Evolutionary conservation across 2,113 vertebrate genomes (phyloP), one percentile per base, ranked within the genome.

Genomic region (Hyperopisus bebe): DNA sequence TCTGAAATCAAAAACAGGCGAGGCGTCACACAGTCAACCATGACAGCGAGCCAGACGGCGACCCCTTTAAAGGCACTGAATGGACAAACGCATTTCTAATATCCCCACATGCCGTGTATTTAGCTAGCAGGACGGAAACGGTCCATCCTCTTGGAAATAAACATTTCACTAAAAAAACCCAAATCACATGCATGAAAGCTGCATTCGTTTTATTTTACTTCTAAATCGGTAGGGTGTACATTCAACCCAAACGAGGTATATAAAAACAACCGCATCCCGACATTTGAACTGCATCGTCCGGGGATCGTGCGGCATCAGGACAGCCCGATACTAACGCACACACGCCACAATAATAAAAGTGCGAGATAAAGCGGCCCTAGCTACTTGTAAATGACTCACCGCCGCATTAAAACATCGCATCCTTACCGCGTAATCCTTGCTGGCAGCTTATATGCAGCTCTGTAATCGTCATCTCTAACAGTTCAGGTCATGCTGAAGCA

Each of bases 351-450:
- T 84, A 24, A 84, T 84, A 27, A 44, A 42, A 84, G 77, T 82
- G 35, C 31, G 27, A 88, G 10, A 50, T n/a, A 27, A 86, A 44
- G 48, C 19, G 53, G 82, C 86, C 51, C 66, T 48, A 17, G 88
- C 58, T 74, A 31, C 62, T 13, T 8, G n/a, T 5, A 35, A 15
- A 86, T 31, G 48, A 80, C 17, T 58, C 31, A 42, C 86, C 19
- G 5, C 19, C n/a, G 17, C 4, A 89, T 50, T 50, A 55, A 88
- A 31, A 84, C 21, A 47, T 1, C 13, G 5, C 19, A 44, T 66
- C 39, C 92, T 58, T 94, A 95, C 95, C 95, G 93, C 42, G 89
- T 90, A 90, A 88, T 90, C 85, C 90, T 53, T 88, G 93, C 92
- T 95, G 94, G 88, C 92, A 91, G 80, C 74, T 92, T 92, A 92